These are phyloP conservation scores for Caretta caretta DNA, from an alignment of 2,113 vertebrate genomes.

Conservation along the genomic window DNA sequence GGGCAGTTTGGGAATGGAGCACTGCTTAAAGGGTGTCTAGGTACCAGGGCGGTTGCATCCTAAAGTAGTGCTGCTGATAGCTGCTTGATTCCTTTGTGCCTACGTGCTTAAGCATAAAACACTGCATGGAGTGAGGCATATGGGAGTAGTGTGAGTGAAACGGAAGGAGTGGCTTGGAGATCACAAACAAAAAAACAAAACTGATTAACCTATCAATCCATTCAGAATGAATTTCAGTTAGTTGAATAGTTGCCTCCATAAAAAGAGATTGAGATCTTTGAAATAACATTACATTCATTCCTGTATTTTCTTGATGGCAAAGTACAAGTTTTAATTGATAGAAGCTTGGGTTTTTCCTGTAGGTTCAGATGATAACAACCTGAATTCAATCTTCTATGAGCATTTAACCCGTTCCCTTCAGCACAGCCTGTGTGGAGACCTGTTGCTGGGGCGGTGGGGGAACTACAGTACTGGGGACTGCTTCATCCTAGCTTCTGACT, in stretches of 20 bases:
- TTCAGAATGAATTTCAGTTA: background rate
- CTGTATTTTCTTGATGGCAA: background rate
- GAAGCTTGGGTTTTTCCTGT: conserved; percentile 4
- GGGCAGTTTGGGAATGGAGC: background rate
- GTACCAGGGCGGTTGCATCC: background rate
- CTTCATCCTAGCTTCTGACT: conserved; percentile 93
- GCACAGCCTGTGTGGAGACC: conserved; percentile 90
- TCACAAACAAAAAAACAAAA: background rate
- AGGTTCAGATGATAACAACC: conserved; percentile 93
- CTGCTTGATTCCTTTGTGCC: background rate
- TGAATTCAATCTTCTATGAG: conserved; percentile 94
- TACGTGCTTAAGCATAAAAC: background rate
- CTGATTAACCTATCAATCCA: background rate
- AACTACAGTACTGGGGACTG: conserved; percentile 92
- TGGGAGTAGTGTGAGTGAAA: background rate
- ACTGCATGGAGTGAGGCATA: background rate
- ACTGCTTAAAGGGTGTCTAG: background rate
- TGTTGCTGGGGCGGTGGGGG: conserved; percentile 90
- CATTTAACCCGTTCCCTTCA: conserved; percentile 92
- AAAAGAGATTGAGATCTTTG: background rate
- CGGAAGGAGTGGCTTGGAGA: background rate
- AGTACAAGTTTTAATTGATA: background rate
- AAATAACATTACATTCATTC: background rate
- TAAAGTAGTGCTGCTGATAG: background rate
- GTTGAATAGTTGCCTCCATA: background rate